A percentile compares a stretch with the other conserved stretches of the same genome.
Evolutionary conservation across 2,113 vertebrate genomes (phyloP).

Genomic region (Eclectus roratus): DNA sequence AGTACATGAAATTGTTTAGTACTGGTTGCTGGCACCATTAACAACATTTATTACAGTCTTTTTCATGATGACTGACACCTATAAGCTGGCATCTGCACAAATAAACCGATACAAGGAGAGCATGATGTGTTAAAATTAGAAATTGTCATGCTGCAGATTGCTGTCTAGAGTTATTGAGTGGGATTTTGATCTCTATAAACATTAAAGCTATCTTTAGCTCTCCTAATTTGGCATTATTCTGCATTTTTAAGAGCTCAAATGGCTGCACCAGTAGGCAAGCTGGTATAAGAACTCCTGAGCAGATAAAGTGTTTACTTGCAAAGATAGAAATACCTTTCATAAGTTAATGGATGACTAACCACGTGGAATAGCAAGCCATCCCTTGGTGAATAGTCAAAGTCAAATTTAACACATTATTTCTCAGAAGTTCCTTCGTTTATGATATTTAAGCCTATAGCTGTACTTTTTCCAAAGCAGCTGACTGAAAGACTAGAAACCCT

Average conservation of each 20-base stretch:
- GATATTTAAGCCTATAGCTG: neutral
- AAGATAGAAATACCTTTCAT: neutral
- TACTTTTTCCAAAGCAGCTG: neutral
- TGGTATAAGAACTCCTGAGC: neutral
- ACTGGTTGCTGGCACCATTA: neutral
- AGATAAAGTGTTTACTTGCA: neutral
- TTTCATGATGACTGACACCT: neutral
- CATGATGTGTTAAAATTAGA: neutral
- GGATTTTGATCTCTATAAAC: neutral
- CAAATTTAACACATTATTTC: neutral
- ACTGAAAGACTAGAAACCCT: neutral
- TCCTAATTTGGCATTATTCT: neutral
- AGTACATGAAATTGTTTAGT: neutral
- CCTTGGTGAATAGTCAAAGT: neutral
- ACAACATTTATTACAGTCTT: neutral
- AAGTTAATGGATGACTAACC: neutral
- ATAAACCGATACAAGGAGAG: neutral
- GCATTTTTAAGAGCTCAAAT: neutral
- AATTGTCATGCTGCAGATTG: neutral
- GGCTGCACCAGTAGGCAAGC: neutral
- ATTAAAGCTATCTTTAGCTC: neutral
- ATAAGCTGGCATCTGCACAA: neutral
- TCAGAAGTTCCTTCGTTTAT: neutral
- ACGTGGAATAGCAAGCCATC: neutral
- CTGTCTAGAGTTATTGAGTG: neutral